Conservation (phyloP, 2,888 invertebrate genomes). For the Acanthoscelides obtectus region DNA sequence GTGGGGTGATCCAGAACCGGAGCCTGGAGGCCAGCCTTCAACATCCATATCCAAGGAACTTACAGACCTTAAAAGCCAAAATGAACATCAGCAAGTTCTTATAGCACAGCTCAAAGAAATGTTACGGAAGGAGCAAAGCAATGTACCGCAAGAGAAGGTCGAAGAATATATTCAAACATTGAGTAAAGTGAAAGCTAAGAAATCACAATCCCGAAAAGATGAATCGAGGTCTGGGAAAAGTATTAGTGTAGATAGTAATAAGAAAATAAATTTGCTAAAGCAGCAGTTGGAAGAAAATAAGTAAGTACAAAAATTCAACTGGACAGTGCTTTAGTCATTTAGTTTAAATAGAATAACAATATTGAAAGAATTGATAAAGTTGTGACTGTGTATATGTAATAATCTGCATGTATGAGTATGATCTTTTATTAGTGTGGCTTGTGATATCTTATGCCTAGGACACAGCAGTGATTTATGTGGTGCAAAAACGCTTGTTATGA, state of each 20-base stretch:
- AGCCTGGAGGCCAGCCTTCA: constrained; percentile 30
- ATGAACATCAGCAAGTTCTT: constrained; percentile 43
- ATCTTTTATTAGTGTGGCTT: no score
- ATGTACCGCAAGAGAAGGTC: constrained; percentile 45
- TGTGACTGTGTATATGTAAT: no score
- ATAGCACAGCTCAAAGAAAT: constrained; percentile 47
- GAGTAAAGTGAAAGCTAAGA: constrained; percentile 41
- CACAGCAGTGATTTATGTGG: no score
- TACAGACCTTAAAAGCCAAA: constrained; percentile 42
- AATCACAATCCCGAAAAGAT: constrained; percentile 35
- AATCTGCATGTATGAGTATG: no score
- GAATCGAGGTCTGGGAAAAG: constrained; percentile 19
- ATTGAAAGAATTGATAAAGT: no score
- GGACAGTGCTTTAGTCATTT: no score
- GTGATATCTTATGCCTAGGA: no score
- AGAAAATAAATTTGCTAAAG: constrained; percentile 51
- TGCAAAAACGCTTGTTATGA: no score
- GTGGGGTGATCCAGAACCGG: constrained; percentile 42
- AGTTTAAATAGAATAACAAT: no score
- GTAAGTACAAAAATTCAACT: no score
- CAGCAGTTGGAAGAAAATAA: constrained; percentile 55
- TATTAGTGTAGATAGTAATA: constrained; percentile 46
- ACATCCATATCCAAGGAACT: constrained; percentile 30
- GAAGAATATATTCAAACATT: constrained; percentile 46
- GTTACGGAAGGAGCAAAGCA: constrained; percentile 45